Percentiles rank a stretch among this genome's conserved stretches.
phyloP scores from a whole-genome alignment of 2,113 vertebrate genomes.

The Aspidoscelis tigris region DNA sequence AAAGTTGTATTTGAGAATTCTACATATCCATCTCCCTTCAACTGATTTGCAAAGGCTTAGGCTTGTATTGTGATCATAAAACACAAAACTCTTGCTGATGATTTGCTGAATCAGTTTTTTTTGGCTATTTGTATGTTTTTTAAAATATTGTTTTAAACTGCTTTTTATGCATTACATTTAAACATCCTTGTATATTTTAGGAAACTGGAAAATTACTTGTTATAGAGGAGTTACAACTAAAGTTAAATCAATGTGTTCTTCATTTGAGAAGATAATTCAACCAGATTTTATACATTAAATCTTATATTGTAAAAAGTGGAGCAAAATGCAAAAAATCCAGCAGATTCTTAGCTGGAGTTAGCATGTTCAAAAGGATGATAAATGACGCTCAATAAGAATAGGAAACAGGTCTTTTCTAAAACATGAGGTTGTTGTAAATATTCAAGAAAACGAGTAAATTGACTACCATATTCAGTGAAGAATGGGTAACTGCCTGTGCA shows the following conservation, averaged over 20 bases:
- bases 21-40: too few species aligned
- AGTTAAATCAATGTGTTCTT: conserved; percentile 51
- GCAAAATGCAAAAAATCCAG: conserved; percentile 29
- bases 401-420: conserved; percentile 47
- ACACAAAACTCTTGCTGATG: too few species aligned
- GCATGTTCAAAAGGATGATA: conserved; percentile 41
- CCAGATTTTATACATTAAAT: conserved; percentile 31
- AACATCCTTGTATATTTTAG: conserved; percentile 9
- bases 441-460: conserved; percentile 15
- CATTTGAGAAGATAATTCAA: conserved; percentile 54
- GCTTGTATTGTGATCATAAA: too few species aligned
- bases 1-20: too few species aligned
- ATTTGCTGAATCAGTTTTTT: too few species aligned
- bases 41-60: too few species aligned
- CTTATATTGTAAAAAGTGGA: conserved; percentile 25
- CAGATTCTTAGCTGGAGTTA: conserved; percentile 33
- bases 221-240: conserved; percentile 27
- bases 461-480: conserved; percentile 23
- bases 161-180: too few species aligned
- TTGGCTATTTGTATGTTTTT: too few species aligned
- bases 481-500: conserved; percentile 31
- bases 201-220: conserved; percentile 54
- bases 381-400: conserved; percentile 24
- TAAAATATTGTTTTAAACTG: too few species aligned
- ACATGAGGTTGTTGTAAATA: not conserved